A percentile compares a stretch with the other conserved stretches of the same genome.
Evolutionary conservation across 2,797 vertebrate genomes (phyloP).

Genomic region (Cebuella pygmaea): DNA sequence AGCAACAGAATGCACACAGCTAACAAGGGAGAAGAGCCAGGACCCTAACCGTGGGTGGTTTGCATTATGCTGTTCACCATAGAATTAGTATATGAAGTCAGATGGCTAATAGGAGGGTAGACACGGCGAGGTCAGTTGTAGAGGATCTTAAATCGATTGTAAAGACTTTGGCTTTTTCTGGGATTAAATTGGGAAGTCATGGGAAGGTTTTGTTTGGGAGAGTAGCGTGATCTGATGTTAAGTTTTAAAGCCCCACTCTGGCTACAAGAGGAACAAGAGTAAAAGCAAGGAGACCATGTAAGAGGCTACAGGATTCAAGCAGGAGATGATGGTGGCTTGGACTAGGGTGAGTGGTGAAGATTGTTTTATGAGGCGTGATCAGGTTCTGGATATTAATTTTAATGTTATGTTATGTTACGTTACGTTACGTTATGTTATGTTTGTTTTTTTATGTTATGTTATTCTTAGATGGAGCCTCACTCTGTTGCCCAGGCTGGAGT

Average conservation of each 20-base stretch:
- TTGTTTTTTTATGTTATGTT: no score
- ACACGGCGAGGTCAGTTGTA: neutral
- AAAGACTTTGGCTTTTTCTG: neutral
- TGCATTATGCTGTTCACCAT: neutral
- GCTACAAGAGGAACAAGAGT: neutral
- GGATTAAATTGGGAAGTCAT: neutral
- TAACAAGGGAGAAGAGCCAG: neutral
- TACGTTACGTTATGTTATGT: no score
- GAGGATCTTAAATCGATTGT: neutral
- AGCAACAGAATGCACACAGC: neutral
- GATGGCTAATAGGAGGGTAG: neutral
- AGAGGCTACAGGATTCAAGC: neutral
- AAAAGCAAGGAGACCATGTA: neutral
- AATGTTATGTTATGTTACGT: no score
- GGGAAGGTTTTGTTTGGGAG: neutral
- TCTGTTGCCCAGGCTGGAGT: neutral
- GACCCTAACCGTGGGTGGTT: neutral
- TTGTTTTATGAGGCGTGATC: neutral
- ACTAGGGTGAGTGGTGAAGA: neutral
- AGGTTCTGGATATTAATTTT: conserved; percentile 3
- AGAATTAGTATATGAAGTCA: neutral
- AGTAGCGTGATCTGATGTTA: neutral
- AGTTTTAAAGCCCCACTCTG: neutral
- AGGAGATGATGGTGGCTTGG: neutral
- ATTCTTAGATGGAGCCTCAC: no score